Evolutionary conservation across 2,888 invertebrate species (phyloP).

Genomic region (Dastarcus helophoroides): DNA sequence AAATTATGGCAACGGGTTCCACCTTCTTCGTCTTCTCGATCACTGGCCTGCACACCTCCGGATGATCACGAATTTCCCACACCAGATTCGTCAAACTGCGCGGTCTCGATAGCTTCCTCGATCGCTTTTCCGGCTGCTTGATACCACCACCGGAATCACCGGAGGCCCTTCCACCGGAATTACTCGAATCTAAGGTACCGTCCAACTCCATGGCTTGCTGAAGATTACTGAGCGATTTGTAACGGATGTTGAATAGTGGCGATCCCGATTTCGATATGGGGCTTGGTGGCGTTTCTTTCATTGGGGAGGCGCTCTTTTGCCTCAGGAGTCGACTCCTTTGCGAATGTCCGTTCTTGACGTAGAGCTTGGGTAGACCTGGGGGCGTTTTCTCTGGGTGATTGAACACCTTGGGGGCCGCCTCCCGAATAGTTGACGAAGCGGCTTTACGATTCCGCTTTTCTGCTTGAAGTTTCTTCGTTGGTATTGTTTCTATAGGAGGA

Average conservation of each 20-base stretch:
- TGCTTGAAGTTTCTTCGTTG: constrained; percentile 62
- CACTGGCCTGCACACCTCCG: constrained; percentile 31
- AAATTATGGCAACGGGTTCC: constrained; percentile 36
- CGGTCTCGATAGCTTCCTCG: constrained; percentile 69
- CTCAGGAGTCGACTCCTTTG: constrained; percentile 54
- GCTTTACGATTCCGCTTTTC: constrained; percentile 68
- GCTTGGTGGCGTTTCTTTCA: constrained; percentile 58
- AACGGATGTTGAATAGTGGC: constrained; percentile 64
- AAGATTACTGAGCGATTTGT: constrained; percentile 58
- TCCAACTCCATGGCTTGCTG: constrained; percentile 59
- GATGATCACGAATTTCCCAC: constrained; percentile 51
- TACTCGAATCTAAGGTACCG: constrained; percentile 81
- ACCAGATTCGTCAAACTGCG: constrained; percentile 79
- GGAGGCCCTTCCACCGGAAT: constrained; percentile 77
- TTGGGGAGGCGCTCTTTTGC: constrained; percentile 60
- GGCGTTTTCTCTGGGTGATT: constrained; percentile 47
- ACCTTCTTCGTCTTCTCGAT: constrained; percentile 29
- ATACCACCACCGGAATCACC: constrained; percentile 66
- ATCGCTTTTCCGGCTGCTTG: constrained; percentile 73
- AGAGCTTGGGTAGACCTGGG: constrained; percentile 60
- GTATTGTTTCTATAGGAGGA: constrained; percentile 85
- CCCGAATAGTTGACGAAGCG: constrained; percentile 42
- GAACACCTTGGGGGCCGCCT: constrained; percentile 41
- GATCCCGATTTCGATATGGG: constrained; percentile 58
- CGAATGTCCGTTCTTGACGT: constrained; percentile 63